Base-by-base conservation (phyloP, 2,888 invertebrate species). In the Cheilosia grossa region DNA sequence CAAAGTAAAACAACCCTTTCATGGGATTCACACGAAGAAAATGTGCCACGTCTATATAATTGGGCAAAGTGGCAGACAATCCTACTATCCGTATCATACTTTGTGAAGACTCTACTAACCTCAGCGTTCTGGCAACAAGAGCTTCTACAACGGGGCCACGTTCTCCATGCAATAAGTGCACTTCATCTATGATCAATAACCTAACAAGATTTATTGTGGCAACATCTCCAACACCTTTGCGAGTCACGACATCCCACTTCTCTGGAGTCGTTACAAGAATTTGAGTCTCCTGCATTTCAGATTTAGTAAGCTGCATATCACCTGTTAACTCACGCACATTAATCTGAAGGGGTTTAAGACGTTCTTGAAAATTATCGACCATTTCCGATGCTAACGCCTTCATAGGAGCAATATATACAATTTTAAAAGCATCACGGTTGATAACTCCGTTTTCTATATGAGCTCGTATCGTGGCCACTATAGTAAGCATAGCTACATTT, bases 331-430 rank as follows among this genome's bases (percentile, higher is more conserved):
- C 99, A 67, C 96, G 94, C 0, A 99, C 99, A 0, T 93, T 90
- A 30, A 99, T 95, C 6, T 98, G 98, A 33, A 95, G 89, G 0
- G 95, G 94, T 47, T 94, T 93, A 0, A 99, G 93, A 64, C 97
- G 94, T 88, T 95, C 95, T 4, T 96, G 95, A 92, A 99, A 99
- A 91, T 97, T 99, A 0, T 95, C 94, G 0, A 99, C 98, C 98
- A 99, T 99, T 93, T 99, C 99, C 0, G 99, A 96, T 0, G 99
- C 99, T 49, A 99, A 92, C 0, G 99, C 99, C 93, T 99, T 99
- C 99, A 99, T 99, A 2, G 99, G 99, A 0, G 99, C 99, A 88
- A 99, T 97, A 92, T 99, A 99, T 63, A 99, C 96, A 88, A 99
- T 98, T 96, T 99, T 99, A 90, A 99, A 99, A 89, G 97, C 95